These are phyloP conservation scores for Galaxea fascicularis DNA, from an alignment of 92 coral and sea anemone genomes.

Conservation along the genomic window DNA sequence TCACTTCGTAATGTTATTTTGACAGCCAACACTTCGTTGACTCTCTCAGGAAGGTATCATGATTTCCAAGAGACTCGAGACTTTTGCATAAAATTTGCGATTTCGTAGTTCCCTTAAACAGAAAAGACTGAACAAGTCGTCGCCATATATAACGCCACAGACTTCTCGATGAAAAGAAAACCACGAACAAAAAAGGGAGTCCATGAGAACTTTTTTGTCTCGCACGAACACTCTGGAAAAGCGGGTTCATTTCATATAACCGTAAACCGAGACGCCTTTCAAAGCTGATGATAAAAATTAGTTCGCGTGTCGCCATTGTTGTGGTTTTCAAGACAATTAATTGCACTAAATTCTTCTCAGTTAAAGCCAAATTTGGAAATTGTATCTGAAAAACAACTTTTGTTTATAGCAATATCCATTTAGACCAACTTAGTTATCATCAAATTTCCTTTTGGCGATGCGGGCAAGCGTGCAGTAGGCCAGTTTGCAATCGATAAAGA, in stretches of 20 bases:
- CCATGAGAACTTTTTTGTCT: not conserved
- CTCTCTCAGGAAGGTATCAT: not conserved
- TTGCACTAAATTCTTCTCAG: not conserved
- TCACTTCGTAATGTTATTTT: not conserved
- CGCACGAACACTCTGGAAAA: not conserved
- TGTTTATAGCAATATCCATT: constrained; percentile 13
- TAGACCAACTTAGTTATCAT: constrained; percentile 2
- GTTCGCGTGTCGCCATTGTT: not conserved
- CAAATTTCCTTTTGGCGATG: not conserved
- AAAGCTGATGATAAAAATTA: not conserved
- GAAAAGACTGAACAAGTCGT: not conserved
- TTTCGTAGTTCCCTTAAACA: not conserved
- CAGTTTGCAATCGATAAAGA: too few relatives aligned
- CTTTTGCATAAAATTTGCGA: not conserved
- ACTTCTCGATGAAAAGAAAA: too few relatives aligned
- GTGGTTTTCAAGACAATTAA: not conserved
- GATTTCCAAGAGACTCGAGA: not conserved
- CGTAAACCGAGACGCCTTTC: not conserved
- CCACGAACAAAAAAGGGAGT: not conserved
- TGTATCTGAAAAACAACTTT: not conserved
- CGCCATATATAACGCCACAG: not conserved
- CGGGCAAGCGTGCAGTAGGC: not conserved
- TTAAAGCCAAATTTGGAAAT: constrained; percentile 3
- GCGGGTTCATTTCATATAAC: not conserved
- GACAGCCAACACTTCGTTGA: not conserved